Base-by-base conservation (phyloP, 1,140 invertebrate genomes). In the Bemisia tabaci region DNA sequence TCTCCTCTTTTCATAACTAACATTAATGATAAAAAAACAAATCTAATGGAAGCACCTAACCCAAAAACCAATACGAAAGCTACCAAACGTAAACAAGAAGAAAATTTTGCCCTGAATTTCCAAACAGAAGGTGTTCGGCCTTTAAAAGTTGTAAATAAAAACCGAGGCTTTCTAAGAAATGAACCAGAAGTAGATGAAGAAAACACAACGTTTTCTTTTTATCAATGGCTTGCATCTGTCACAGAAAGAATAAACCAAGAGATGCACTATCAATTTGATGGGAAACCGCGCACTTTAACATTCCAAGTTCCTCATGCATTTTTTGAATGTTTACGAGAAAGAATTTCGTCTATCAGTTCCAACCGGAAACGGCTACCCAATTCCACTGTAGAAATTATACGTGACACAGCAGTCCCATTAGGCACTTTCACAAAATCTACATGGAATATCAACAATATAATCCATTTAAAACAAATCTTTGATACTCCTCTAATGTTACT, bases 191-290 rank as follows among this genome's bases (percentile, higher is more conserved):
- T 63, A 63, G 25, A 70, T 66, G 70, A 70, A 63, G 25, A 67
- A 63, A 68, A 68, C 24, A 64, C 79, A 0, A 77, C 72, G 62
- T 70, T 83, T 39, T 75, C 79, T n/a, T 90, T 90, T 74, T 76
- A 84, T 1, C 79, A 84, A 65, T 90, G 88, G 88, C 77, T 90
- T 2, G 82, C 83, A 0, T 87, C 84, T 67, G 85, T 90, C 24
- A 90, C 87, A 21, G 88, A 91, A 75, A 78, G 85, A 65, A 88
- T 91, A 64, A 90, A 91, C 77, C 83, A 87, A 73, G 84, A 86
- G 2, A 89, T 91, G 87, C 86, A 89, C 76, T 90, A 85, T 75
- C 84, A 87, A 70, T 87, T 88, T 72, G 79, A 81, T 75, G 88
- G 87, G 67, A 68, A 83, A 75, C 85, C 88, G 9, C 85, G 88